Evolutionary conservation across 2,888 invertebrate species (phyloP), one percentile per base, ranked within the genome.

Genomic region (Meiosimyza platycephala): DNA sequence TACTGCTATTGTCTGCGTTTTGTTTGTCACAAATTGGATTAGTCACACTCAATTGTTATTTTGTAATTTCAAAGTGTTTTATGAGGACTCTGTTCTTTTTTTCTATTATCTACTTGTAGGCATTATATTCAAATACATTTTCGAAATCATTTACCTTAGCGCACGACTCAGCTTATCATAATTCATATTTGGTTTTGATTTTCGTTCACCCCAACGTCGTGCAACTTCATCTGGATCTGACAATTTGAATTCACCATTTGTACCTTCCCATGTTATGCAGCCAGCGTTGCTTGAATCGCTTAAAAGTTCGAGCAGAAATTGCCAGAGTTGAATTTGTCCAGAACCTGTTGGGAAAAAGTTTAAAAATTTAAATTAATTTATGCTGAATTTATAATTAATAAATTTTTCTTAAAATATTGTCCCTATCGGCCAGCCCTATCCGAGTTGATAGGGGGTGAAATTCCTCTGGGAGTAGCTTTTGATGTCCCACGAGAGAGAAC

Each of bases 141-240:
- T 40, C 2, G 9, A 40, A 40, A 40, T 9, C 62, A 76, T 88
- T 89, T 91, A 99, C 93, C 96, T 94, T 85, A 98, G 90, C 68
- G 99, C 99, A 80, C 99, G 92, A 87, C 97, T 97, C 82, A 99
- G 92, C 89, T 99, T 99, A 89, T 99, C 99, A 89, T 99, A 99
- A 90, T 99, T 99, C 99, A 99, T 99, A 89, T 99, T 99, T 60
- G 99, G 99, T 89, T 99, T 99, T 79, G 97, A 97, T 88, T 99
- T 99, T 78, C 99, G 90, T 88, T 99, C 99, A 72, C 99, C 99
- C 99, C 99, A 99, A 83, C 98, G 91, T 78, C 98, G 91, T 16
- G 99, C 99, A 75, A 98, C 97, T 86, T 99, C 99, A 86, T 99
- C 99, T 1, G 99, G 98, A 89, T 99, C 98, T 28, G 97, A 97